These are phyloP conservation scores for Chelonus insularis DNA, from an alignment of 1,140 invertebrate genomes.

Conservation along the genomic window DNA sequence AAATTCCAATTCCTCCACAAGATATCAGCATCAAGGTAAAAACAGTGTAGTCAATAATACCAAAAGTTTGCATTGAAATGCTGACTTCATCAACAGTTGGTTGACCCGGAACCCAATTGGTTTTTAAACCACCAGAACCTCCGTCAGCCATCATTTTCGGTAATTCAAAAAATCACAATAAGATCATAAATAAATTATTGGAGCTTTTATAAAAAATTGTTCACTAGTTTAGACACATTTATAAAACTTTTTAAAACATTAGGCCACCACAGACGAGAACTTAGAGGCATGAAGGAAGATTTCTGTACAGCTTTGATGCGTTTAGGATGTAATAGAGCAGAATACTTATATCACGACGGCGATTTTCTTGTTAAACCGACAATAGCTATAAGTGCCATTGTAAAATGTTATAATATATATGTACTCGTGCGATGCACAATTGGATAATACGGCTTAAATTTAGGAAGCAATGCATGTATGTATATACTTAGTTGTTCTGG, in stretches of 20 bases:
- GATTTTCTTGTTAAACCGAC: constrained; percentile 41
- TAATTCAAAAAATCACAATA: background rate
- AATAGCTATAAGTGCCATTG: constrained; percentile 29
- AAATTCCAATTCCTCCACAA: constrained; percentile 54
- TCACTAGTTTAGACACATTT: no score
- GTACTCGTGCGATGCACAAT: constrained; percentile 41
- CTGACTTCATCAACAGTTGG: constrained; percentile 64
- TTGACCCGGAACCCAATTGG: constrained; percentile 34
- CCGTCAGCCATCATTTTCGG: constrained; percentile 29
- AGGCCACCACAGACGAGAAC: no score
- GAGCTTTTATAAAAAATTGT: no score
- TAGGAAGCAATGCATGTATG: constrained; percentile 32
- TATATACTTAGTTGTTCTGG: constrained; percentile 2
- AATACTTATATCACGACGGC: constrained; percentile 27
- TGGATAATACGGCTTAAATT: constrained; percentile 57
- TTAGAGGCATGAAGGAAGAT: no score
- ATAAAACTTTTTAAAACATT: no score
- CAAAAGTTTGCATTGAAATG: constrained; percentile 67
- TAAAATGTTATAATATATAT: constrained; percentile 32
- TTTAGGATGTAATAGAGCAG: no score
- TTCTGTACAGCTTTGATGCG: no score
- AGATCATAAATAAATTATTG: no score
- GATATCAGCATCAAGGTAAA: constrained; percentile 72
- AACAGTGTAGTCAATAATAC: constrained; percentile 70
- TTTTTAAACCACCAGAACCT: constrained; percentile 5